These are phyloP conservation scores for Oreamnos americanus DNA, from an alignment of 2,113 vertebrate species.

Conservation along the genomic window DNA sequence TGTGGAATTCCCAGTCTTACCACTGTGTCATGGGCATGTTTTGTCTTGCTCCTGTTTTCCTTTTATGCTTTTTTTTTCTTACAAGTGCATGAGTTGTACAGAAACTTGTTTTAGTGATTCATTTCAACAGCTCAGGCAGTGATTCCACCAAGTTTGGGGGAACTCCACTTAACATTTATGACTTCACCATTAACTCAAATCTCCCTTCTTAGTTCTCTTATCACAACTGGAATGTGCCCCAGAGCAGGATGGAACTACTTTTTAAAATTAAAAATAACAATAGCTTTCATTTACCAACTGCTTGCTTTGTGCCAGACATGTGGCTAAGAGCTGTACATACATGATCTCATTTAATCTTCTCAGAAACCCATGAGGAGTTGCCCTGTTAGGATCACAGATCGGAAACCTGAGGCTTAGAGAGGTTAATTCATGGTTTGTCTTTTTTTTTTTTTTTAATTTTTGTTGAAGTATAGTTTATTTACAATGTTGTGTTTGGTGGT, in stretches of 20 bases:
- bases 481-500: not conserved
- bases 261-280: not conserved
- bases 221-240: not conserved
- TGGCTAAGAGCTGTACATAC: not conserved
- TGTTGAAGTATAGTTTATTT: not conserved
- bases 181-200: not conserved
- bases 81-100: conserved; percentile 34
- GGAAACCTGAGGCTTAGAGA: not conserved
- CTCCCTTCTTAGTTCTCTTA: not conserved
- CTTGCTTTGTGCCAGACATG: not conserved
- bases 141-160: not conserved
- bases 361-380: not conserved
- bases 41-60: not conserved
- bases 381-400: not conserved
- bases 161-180: not conserved
- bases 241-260: not conserved
- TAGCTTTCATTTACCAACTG: not conserved
- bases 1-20: not conserved
- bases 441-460: not conserved
- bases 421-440: not conserved
- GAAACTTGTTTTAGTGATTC: conserved; percentile 60
- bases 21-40: not conserved
- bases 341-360: not conserved
- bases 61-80: not conserved
- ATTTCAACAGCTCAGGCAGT: not conserved